phyloP scores from a whole-genome alignment of 2,113 vertebrate genomes.

The Podocnemis expansa region DNA sequence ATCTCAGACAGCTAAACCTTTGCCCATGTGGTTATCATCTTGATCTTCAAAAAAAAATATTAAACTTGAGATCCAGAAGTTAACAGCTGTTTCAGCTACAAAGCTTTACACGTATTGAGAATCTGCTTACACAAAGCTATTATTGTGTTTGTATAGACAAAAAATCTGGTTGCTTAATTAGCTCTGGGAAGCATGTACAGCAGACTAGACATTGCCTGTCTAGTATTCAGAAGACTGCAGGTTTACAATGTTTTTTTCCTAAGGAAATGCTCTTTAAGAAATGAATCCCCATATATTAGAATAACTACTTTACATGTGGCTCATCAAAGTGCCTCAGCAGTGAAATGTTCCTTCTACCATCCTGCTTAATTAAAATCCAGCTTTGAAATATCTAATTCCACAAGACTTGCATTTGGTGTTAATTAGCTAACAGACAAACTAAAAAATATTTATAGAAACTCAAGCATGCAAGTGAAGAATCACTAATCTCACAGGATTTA shows the following conservation, averaged over 20 bases:
- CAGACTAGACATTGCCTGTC: conserved; percentile 46
- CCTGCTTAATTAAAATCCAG: conserved; percentile 59
- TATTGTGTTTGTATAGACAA: conserved; percentile 62
- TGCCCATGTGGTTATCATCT: conserved; percentile 47
- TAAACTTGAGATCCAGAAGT: conserved; percentile 3
- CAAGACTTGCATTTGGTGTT: not conserved
- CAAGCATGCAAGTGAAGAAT: conserved; percentile 17
- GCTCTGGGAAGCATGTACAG: conserved; percentile 46
- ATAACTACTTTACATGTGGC: conserved; percentile 12
- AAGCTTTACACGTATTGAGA: conserved; percentile 37
- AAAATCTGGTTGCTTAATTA: conserved; percentile 67
- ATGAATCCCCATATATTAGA: conserved; percentile 47
- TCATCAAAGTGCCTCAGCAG: conserved; percentile 43
- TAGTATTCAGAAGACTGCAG: conserved; percentile 30
- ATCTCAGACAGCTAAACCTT: conserved; percentile 16
- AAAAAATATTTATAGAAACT: not conserved
- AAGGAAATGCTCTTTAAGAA: conserved; percentile 54
- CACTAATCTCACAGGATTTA: not conserved
- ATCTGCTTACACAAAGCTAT: conserved; percentile 53
- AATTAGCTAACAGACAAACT: conserved; percentile 37
- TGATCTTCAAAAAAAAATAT: conserved; percentile 1
- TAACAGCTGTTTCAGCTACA: conserved; percentile 55
- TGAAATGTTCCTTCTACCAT: conserved; percentile 7
- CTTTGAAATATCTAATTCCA: conserved; percentile 18
- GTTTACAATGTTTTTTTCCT: conserved; percentile 41